Base-by-base conservation (phyloP, 2,113 vertebrate genomes). In the Paralichthys olivaceus region DNA sequence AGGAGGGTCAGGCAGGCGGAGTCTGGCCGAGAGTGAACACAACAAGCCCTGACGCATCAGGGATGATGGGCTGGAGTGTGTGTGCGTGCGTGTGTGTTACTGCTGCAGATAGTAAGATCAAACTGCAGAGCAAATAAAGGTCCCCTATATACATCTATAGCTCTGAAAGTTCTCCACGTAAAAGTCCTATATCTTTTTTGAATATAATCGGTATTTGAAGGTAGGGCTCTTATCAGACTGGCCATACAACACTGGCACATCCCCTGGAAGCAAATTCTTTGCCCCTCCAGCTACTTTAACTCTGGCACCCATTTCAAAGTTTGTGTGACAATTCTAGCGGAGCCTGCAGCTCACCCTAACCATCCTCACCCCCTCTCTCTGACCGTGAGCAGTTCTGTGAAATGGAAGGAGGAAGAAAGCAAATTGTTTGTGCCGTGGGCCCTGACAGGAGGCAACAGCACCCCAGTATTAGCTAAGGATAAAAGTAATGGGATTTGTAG, bases 401-500 rank as follows among this genome's bases (percentile, higher is more conserved):
- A 91, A 93, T 91, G 80, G 88, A 90, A 88, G 81, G 81, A 72
- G 85, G 90, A 88, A 87, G 87, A 91, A 91, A 89, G 91, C 90
- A 93, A 93, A 94, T 93, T 90, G 92, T 92, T 93, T 91, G 93
- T 92, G 89, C 90, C 87, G 83, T 90, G 87, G 90, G 91, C 89
- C 90, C 89, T 94, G 91, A 92, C 91, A 93, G 91, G 80, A 84
- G 87, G 82, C 76, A 87, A 77, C 88, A 81, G 84, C 81, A 84
- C 76, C 85, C 78, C 80, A 69, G 91, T 85, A 94, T 93, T 94
- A 94, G 93, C 87, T 80, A 90, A 91, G 92, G 92, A 94, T 93
- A 90, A 94, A 93, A 90, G 92, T 93, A 94, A 94, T 94, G 90
- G 89, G 93, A 93, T 94, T 92, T 94, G 92, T 93, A 92, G 84